phyloP scores from a whole-genome alignment of 2,888 invertebrate species.

The Caenorhabditis japonica region DNA sequence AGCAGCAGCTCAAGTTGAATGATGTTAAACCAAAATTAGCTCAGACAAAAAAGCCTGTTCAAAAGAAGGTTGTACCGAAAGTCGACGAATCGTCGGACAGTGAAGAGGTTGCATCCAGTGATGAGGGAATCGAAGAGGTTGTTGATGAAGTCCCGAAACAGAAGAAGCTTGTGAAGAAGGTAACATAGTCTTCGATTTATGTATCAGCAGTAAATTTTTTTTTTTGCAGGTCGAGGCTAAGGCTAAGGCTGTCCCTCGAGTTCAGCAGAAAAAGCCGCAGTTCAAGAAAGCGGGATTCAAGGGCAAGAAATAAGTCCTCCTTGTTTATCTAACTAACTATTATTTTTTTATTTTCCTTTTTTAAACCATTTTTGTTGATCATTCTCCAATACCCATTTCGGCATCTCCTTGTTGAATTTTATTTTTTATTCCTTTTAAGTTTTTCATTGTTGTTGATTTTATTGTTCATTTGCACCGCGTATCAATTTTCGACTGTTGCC shows the following conservation, averaged over 20 bases:
- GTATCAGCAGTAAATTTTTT: neutral
- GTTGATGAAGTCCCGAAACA: slow-evolving; percentile 55
- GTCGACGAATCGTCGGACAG: slow-evolving; percentile 46
- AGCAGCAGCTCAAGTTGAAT: slow-evolving; percentile 5
- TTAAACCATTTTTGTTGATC: slow-evolving; percentile 8
- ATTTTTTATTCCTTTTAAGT: slow-evolving; percentile 3
- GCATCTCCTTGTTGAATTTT: slow-evolving; percentile 23
- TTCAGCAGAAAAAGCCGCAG: slow-evolving; percentile 42
- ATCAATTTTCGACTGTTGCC: slow-evolving; percentile 28
- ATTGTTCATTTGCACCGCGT: slow-evolving; percentile 22
- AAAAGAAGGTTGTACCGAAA: slow-evolving; percentile 28
- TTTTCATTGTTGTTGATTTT: slow-evolving; percentile 38
- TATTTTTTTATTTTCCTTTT: neutral
- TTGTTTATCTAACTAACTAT: slow-evolving; percentile 4
- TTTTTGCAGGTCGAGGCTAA: slow-evolving; percentile 28
- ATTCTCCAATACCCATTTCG: neutral
- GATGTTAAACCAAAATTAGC: slow-evolving; percentile 35
- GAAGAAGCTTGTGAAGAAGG: slow-evolving; percentile 57
- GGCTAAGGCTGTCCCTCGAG: slow-evolving; percentile 31
- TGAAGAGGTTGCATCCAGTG: slow-evolving; percentile 61
- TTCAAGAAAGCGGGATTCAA: slow-evolving; percentile 49
- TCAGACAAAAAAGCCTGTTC: slow-evolving; percentile 4
- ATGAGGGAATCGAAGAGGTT: slow-evolving; percentile 66
- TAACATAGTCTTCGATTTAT: neutral
- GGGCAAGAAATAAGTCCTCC: slow-evolving; percentile 37